Percentiles rank a stretch among this genome's conserved stretches.
Evolutionary conservation across 2,113 vertebrate species (phyloP).

Genomic region (Physeter macrocephalus): DNA sequence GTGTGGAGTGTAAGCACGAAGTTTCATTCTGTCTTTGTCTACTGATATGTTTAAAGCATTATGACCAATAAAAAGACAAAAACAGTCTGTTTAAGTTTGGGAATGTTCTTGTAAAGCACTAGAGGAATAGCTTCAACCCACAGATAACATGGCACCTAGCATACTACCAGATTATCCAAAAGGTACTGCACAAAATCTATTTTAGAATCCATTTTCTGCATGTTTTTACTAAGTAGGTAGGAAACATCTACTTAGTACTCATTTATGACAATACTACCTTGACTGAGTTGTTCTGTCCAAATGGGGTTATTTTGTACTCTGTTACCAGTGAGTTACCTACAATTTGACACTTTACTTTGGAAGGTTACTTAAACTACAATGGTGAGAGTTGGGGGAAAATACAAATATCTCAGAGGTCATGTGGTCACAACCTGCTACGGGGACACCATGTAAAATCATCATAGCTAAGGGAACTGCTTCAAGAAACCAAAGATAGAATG

Average conservation of each 20-base stretch:
- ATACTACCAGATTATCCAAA: background rate
- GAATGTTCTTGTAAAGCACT: background rate
- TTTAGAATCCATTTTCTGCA: background rate
- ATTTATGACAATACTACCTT: background rate
- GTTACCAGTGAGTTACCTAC: background rate
- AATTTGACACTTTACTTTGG: background rate
- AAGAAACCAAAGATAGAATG: background rate
- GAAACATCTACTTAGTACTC: background rate
- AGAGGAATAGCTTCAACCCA: background rate
- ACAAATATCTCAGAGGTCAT: background rate
- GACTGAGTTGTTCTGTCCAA: background rate
- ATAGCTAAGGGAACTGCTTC: background rate
- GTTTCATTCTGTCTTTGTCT: background rate
- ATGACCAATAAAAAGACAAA: background rate
- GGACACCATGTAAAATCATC: background rate
- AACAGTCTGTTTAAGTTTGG: background rate
- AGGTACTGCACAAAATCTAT: background rate
- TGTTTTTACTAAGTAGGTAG: background rate
- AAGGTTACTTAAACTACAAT: background rate
- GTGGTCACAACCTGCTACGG: background rate
- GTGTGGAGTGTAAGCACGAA: background rate
- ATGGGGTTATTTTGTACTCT: background rate
- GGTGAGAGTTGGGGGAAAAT: background rate
- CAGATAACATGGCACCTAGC: background rate
- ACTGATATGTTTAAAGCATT: background rate